Conservation (phyloP, 2,113 vertebrate species). For the Carassius gibelio region DNA sequence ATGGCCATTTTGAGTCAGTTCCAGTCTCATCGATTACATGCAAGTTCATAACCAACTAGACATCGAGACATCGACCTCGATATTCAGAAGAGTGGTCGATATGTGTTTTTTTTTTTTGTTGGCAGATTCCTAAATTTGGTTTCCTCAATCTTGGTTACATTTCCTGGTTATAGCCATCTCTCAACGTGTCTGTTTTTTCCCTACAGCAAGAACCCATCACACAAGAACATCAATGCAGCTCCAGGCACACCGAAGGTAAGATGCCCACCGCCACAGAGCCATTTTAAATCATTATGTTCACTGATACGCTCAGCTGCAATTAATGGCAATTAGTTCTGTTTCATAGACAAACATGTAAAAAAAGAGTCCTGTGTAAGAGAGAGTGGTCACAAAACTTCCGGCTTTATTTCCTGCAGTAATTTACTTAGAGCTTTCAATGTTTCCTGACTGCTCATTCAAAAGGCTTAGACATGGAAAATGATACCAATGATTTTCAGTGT, state of each 20-base stretch:
- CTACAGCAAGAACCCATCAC: conserved; percentile 88
- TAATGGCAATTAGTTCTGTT: conserved; percentile 52
- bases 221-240: conserved; percentile 87
- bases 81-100: background rate
- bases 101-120: background rate
- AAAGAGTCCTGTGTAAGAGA: conserved; percentile 44
- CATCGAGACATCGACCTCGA: background rate
- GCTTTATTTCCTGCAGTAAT: conserved; percentile 57
- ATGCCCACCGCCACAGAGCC: conserved; percentile 1
- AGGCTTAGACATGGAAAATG: conserved; percentile 38
- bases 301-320: conserved; percentile 27
- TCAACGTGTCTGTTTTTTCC: conserved; percentile 38
- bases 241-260: conserved; percentile 98
- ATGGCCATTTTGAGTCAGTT: background rate
- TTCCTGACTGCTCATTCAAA: conserved; percentile 51
- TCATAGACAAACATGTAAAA: conserved; percentile 29
- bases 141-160: background rate
- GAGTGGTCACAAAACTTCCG: conserved; percentile 37
- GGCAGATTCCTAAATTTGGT: background rate
- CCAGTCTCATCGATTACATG: conserved; percentile 2
- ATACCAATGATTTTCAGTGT: conserved; percentile 40
- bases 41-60: background rate
- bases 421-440: conserved; percentile 49
- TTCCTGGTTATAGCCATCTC: background rate
- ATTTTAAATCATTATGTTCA: conserved; percentile 34